These are phyloP conservation scores for Anagrus nilaparvatae DNA, from an alignment of 1,140 invertebrate species.

Conservation along the genomic window DNA sequence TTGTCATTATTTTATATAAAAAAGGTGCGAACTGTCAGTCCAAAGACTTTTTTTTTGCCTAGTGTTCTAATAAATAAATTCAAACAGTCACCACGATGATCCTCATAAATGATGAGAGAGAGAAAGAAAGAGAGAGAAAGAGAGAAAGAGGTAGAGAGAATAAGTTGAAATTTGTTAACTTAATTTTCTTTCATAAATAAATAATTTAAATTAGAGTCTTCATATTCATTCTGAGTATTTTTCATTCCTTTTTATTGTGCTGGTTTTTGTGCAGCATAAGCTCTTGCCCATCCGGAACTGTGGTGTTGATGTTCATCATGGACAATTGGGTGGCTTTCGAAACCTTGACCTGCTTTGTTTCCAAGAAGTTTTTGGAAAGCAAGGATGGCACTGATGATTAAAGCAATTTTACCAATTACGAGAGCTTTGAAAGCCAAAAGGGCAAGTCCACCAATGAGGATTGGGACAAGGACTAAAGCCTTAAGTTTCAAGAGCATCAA, in stretches of 20 bases:
- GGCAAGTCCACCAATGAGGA: conserved; percentile 65
- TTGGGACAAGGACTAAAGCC: conserved; percentile 63
- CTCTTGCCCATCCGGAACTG: conserved; percentile 38
- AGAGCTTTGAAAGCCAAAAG: conserved; percentile 75
- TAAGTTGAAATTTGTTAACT: neutral
- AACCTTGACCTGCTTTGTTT: conserved; percentile 55
- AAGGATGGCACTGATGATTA: conserved; percentile 63
- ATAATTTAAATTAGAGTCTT: too few relatives aligned
- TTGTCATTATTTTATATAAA: too few relatives aligned
- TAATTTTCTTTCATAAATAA: neutral
- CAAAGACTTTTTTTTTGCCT: too few relatives aligned
- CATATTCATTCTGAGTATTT: too few relatives aligned
- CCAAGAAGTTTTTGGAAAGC: conserved; percentile 69
- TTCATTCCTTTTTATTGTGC: too few relatives aligned
- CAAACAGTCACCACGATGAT: conserved; percentile 61
- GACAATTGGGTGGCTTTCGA: conserved; percentile 46
- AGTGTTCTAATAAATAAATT: too few relatives aligned
- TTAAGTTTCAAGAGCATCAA: conserved; percentile 68
- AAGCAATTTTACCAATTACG: conserved; percentile 67
- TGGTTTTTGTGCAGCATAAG: conserved; percentile 40
- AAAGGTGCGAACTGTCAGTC: too few relatives aligned
- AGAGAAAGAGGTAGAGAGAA: neutral
- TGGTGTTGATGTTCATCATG: conserved; percentile 37
- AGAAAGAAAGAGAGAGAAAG: neutral
- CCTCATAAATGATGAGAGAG: conserved; percentile 38